Conservation (phyloP, 2,888 invertebrate genomes). For the Pheosia tremula region DNA sequence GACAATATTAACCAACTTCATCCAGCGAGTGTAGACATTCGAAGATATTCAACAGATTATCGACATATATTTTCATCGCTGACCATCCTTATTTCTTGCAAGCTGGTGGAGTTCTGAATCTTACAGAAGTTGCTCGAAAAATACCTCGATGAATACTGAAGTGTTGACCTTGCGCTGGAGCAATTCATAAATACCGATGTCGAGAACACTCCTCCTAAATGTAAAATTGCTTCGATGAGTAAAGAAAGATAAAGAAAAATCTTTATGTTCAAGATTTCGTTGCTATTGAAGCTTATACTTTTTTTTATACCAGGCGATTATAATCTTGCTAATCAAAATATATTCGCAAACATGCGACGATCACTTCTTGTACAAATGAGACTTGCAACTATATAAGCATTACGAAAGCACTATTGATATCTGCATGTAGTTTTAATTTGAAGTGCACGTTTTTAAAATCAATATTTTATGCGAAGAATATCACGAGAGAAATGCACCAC, state of each 20-base stretch:
- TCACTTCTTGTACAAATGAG: no score
- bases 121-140: slow-evolving; percentile 10
- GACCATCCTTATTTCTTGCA: neutral
- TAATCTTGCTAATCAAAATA: no score
- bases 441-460: slow-evolving; percentile 25
- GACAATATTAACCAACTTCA: no score
- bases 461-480: slow-evolving; percentile 28
- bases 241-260: slow-evolving; percentile 8
- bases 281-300: neutral
- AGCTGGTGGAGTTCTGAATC: slow-evolving; percentile 2
- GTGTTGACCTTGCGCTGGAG: slow-evolving; percentile 23
- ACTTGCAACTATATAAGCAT: no score
- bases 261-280: neutral
- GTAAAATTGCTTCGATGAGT: slow-evolving; percentile 24
- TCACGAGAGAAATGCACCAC: slow-evolving; percentile 53
- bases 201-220: slow-evolving; percentile 31
- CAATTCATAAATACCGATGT: slow-evolving; percentile 21
- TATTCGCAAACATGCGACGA: no score
- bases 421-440: slow-evolving; percentile 23
- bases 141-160: slow-evolving; percentile 23
- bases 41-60: neutral
- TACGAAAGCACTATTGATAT: neutral
- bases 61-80: neutral
- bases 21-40: neutral
- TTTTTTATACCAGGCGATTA: no score